Conservation (phyloP, 2,888 invertebrate genomes). For the Kryphioiulus occultus region DNA sequence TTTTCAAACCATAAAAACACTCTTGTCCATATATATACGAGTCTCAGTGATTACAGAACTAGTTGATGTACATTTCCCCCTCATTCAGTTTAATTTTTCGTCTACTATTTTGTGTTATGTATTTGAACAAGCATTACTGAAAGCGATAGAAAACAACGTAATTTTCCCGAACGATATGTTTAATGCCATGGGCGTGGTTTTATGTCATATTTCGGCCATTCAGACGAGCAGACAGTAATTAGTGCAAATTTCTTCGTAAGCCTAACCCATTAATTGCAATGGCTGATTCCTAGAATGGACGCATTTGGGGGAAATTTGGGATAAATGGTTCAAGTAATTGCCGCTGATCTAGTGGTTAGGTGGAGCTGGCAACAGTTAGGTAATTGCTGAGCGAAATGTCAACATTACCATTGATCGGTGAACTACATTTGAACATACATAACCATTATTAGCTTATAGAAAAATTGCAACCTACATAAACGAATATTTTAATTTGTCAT, state of each 20-base stretch:
- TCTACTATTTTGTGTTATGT: too few relatives aligned
- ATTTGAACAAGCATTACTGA: too few relatives aligned
- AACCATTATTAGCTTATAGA: neutral
- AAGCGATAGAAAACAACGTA: too few relatives aligned
- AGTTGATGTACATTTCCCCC: too few relatives aligned
- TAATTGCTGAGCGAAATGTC: neutral
- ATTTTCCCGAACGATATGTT: neutral
- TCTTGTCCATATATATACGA: too few relatives aligned
- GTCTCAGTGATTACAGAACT: too few relatives aligned
- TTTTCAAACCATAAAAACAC: too few relatives aligned
- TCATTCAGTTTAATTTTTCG: too few relatives aligned
- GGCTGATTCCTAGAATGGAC: neutral
- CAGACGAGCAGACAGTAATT: neutral
- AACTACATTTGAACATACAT: neutral
- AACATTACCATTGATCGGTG: neutral
- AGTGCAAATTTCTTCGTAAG: neutral
- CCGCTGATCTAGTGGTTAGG: neutral
- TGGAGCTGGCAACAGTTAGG: conserved; percentile 21
- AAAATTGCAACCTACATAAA: too few relatives aligned
- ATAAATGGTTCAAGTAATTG: neutral
- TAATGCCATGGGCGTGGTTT: conserved; percentile 2
- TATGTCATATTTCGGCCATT: neutral
- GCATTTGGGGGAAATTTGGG: conserved; percentile 9
- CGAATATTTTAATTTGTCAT: too few relatives aligned
- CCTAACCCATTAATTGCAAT: neutral